A percentile compares a stretch with the other conserved stretches of the same genome.
Evolutionary conservation across 2,797 vertebrate genomes (phyloP).

Genomic region (Nannoperca australis): DNA sequence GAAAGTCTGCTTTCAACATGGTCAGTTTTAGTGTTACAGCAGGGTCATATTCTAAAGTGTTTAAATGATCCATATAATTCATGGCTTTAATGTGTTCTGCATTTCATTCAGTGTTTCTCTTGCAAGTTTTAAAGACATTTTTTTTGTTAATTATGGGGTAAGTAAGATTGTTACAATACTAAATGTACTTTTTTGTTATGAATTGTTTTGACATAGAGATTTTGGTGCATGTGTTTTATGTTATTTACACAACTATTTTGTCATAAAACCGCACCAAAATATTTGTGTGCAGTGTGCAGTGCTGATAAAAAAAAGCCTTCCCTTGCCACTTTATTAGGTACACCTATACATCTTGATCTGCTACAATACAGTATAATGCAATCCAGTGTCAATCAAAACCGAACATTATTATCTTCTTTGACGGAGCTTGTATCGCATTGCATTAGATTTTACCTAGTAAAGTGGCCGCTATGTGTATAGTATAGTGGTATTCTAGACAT

Average conservation of each 20-base stretch:
- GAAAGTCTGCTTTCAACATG: slow-evolving; percentile 69
- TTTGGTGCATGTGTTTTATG: not conserved
- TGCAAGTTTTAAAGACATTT: not conserved
- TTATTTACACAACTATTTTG: not conserved
- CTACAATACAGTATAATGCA: not conserved
- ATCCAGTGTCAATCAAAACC: not conserved
- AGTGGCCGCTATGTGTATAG: not conserved
- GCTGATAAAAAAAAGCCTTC: too few species aligned
- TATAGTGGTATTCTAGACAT: too few species aligned
- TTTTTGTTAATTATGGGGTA: not conserved
- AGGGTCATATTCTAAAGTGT: slow-evolving; percentile 59
- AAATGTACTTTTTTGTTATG: not conserved
- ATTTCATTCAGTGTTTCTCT: slow-evolving; percentile 16
- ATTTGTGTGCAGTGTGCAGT: not conserved
- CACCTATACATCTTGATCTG: too few species aligned
- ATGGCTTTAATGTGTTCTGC: not conserved
- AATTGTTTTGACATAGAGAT: not conserved
- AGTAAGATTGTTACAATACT: too few species aligned
- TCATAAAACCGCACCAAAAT: not conserved
- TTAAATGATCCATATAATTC: slow-evolving; percentile 33
- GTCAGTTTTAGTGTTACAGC: slow-evolving; percentile 59
- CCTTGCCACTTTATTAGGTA: too few species aligned
- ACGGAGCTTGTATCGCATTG: too few species aligned
- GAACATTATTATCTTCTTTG: not conserved
- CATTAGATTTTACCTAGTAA: not conserved